Evolutionary conservation across 2,113 vertebrate species (phyloP).

Genomic region (Thomomys bottae): DNA sequence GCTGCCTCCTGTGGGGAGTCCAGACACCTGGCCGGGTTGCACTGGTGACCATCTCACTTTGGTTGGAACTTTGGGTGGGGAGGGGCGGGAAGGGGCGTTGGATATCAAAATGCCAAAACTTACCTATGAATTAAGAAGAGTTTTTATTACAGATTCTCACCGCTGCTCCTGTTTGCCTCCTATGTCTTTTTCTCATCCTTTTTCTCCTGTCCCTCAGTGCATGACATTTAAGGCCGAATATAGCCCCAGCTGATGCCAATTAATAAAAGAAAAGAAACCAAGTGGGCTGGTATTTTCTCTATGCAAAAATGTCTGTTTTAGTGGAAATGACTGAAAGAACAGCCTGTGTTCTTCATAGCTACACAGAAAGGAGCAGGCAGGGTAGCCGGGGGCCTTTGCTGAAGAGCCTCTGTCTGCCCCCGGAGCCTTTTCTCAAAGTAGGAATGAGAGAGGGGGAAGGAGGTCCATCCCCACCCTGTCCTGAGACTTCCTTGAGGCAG

Average conservation of each 20-base stretch:
- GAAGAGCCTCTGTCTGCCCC: background rate
- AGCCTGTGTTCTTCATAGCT: constrained; percentile 70
- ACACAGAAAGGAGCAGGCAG: background rate
- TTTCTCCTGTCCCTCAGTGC: constrained; percentile 87
- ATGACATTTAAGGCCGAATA: constrained; percentile 88
- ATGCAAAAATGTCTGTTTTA: constrained; percentile 83
- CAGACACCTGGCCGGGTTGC: constrained; percentile 82
- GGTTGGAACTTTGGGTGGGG: constrained; percentile 86
- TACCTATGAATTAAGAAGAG: constrained; percentile 84
- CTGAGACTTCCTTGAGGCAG: constrained; percentile 72
- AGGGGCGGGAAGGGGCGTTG: constrained; percentile 76
- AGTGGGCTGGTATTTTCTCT: constrained; percentile 87
- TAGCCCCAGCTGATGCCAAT: constrained; percentile 85
- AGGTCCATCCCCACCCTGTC: background rate
- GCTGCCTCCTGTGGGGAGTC: constrained; percentile 83
- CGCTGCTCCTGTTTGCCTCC: constrained; percentile 86
- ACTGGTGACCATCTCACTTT: constrained; percentile 84
- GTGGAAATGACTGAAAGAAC: constrained; percentile 79
- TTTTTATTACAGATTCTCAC: constrained; percentile 87
- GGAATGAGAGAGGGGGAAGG: constrained; percentile 67
- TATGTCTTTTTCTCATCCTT: constrained; percentile 78
- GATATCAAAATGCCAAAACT: constrained; percentile 88
- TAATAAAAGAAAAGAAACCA: constrained; percentile 87
- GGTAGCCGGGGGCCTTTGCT: background rate
- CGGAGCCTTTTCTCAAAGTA: constrained; percentile 58